phyloP scores from a whole-genome alignment of 2,113 vertebrate species.

The Apteryx owenii region DNA sequence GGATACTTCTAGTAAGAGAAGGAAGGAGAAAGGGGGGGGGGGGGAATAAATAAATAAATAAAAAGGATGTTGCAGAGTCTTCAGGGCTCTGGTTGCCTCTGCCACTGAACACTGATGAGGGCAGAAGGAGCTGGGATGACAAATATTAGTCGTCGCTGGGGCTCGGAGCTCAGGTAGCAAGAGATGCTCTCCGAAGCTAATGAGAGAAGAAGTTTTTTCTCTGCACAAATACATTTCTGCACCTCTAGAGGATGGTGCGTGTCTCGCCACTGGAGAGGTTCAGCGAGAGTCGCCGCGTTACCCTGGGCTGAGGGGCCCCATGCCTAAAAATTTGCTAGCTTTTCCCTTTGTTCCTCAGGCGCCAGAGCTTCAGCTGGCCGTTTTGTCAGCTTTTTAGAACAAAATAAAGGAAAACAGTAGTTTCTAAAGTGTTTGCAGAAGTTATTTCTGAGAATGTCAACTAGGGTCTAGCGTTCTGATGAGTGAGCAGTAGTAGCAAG shows the following conservation, averaged over 20 bases:
- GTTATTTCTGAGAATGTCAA: background rate
- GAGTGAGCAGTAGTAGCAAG: background rate
- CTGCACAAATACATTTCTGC: background rate
- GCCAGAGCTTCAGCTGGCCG: background rate
- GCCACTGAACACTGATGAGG: background rate
- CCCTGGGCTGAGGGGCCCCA: fast-evolving
- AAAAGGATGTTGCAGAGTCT: background rate
- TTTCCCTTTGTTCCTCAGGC: background rate
- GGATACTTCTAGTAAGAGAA: background rate
- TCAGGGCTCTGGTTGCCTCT: background rate
- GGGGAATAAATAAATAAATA: background rate
- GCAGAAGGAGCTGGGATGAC: background rate
- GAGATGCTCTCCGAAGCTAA: background rate
- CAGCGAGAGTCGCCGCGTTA: background rate
- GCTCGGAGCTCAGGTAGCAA: background rate
- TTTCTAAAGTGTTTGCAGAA: too few relatives aligned
- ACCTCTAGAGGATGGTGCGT: background rate
- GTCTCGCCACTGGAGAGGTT: background rate
- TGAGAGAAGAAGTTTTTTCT: background rate
- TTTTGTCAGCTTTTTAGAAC: background rate
- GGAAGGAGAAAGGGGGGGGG: background rate
- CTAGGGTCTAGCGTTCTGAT: background rate
- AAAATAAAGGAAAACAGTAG: background rate
- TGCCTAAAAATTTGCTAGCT: background rate
- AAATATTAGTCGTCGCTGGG: background rate